Percentiles rank a stretch among this genome's conserved stretches.
phyloP scores from a whole-genome alignment of 2,888 invertebrate genomes.

The Balanococcus diminutus region DNA sequence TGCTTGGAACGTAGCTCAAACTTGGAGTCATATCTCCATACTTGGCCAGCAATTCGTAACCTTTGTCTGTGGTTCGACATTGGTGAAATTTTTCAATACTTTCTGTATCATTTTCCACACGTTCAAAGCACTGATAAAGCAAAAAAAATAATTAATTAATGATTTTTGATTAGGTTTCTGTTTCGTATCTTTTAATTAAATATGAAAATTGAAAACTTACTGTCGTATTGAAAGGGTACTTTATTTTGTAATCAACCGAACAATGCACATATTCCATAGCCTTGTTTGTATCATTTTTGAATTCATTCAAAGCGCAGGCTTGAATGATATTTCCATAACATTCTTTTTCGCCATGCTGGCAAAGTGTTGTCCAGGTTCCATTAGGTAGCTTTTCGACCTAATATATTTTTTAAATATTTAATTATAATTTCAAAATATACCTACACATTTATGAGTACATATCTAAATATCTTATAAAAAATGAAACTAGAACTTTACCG shows the following conservation, averaged over 20 bases:
- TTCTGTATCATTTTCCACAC: conserved; percentile 59
- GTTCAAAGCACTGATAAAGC: conserved; percentile 61
- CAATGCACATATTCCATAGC: conserved; percentile 31
- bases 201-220: conserved; percentile 14
- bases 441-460: no score
- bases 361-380: conserved; percentile 59
- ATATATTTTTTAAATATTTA: no score
- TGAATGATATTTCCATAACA: conserved; percentile 65
- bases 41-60: conserved; percentile 61
- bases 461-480: background rate
- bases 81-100: conserved; percentile 57
- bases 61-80: conserved; percentile 60
- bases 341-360: conserved; percentile 65
- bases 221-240: conserved; percentile 18
- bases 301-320: conserved; percentile 63
- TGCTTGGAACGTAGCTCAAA: conserved; percentile 62
- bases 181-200: background rate
- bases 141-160: conserved; percentile 45
- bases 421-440: no score
- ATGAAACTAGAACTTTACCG: conserved; percentile 60
- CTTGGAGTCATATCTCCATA: conserved; percentile 61
- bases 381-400: background rate
- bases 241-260: conserved; percentile 26
- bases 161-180: no score
- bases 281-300: conserved; percentile 57